These are phyloP conservation scores for Cyanoderma ruficeps DNA, from an alignment of 2,113 vertebrate genomes.

Conservation along the genomic window DNA sequence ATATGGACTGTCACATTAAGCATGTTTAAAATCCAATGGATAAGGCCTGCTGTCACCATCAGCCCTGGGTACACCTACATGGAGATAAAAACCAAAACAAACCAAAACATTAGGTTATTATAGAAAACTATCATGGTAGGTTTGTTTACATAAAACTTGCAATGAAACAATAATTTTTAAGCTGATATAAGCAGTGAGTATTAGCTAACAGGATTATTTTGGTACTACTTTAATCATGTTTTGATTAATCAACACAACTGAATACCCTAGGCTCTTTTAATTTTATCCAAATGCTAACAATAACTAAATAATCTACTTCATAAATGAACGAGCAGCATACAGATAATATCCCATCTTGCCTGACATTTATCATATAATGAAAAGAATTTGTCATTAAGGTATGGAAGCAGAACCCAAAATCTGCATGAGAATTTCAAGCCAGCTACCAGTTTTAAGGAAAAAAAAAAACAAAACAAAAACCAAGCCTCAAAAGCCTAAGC, in stretches of 20 bases:
- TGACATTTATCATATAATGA: not conserved
- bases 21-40: slow-evolving; percentile 97
- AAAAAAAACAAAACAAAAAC: not conserved
- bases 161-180: slow-evolving; percentile 9
- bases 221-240: not conserved
- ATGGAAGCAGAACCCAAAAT: not conserved
- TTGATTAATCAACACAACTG: not conserved
- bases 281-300: slow-evolving; percentile 29
- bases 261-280: not conserved
- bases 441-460: not conserved
- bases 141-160: not conserved
- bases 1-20: slow-evolving; percentile 97
- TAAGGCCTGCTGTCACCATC: slow-evolving; percentile 98
- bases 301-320: not conserved
- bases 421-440: not conserved
- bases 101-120: not conserved
- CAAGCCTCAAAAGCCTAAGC: not conserved
- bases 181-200: not conserved
- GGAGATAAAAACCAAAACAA: not conserved
- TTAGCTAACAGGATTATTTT: slow-evolving; percentile 2
- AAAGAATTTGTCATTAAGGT: not conserved
- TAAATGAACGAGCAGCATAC: not conserved
- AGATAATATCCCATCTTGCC: not conserved
- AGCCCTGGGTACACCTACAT: slow-evolving; percentile 95
- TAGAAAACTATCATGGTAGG: not conserved